These are phyloP conservation scores for Diabrotica undecimpunctata DNA, from an alignment of 1,140 invertebrate genomes.

Conservation along the genomic window DNA sequence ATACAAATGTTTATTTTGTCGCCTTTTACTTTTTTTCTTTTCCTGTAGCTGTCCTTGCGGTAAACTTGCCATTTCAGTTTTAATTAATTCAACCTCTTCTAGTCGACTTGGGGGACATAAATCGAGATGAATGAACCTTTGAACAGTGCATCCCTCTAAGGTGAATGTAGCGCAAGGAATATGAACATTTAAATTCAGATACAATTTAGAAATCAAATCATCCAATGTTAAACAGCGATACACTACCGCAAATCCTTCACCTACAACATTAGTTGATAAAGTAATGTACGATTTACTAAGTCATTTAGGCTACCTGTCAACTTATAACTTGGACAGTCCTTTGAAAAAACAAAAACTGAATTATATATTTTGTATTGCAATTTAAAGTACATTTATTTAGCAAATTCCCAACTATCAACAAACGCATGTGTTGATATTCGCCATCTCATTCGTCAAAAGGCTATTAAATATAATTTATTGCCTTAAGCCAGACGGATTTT, in stretches of 20 bases:
- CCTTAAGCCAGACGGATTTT: too few relatives aligned
- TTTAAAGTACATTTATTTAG: too few relatives aligned
- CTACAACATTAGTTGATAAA: constrained; percentile 5
- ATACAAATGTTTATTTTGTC: neutral
- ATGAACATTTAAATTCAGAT: constrained; percentile 19
- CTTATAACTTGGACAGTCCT: too few relatives aligned
- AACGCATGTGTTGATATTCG: too few relatives aligned
- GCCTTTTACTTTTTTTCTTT: neutral
- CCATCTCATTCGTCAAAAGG: too few relatives aligned
- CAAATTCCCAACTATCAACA: too few relatives aligned
- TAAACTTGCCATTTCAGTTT: constrained; percentile 7
- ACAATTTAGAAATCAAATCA: constrained; percentile 24
- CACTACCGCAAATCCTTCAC: constrained; percentile 27
- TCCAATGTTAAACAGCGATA: constrained; percentile 26
- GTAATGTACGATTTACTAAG: too few relatives aligned
- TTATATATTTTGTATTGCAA: too few relatives aligned
- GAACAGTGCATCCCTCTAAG: constrained; percentile 29
- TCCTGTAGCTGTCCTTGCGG: neutral
- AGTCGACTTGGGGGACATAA: constrained; percentile 30
- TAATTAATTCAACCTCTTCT: constrained; percentile 17
- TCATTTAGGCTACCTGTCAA: too few relatives aligned
- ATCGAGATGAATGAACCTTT: constrained; percentile 32
- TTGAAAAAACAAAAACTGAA: too few relatives aligned
- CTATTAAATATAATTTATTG: too few relatives aligned
- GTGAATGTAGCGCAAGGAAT: constrained; percentile 22